phyloP scores from a whole-genome alignment of 2,888 invertebrate genomes.

The Sesia bembeciformis region DNA sequence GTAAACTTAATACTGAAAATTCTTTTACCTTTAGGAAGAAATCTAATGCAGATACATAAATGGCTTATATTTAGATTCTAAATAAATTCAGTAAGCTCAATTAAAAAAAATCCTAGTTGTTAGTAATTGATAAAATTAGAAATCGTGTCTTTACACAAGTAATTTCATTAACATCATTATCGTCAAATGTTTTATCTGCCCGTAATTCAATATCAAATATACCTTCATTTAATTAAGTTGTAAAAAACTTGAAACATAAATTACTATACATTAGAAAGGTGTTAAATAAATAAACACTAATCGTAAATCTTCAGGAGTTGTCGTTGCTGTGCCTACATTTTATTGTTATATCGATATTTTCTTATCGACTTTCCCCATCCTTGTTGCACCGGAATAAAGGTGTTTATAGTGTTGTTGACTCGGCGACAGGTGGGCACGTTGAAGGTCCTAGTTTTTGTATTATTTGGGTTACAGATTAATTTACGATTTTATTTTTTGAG shows the following conservation, averaged over 20 bases:
- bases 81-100: too few relatives aligned
- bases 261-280: neutral
- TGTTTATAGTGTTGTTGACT: constrained; percentile 34
- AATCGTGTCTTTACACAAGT: too few relatives aligned
- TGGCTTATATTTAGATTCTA: too few relatives aligned
- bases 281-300: neutral
- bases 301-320: neutral
- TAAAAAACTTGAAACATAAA: neutral
- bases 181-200: neutral
- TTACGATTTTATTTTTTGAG: neutral
- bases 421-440: constrained; percentile 32
- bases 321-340: neutral
- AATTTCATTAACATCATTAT: too few relatives aligned
- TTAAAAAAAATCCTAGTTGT: too few relatives aligned
- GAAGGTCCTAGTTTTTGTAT: constrained; percentile 21
- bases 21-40: too few relatives aligned
- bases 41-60: too few relatives aligned
- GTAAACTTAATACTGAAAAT: too few relatives aligned
- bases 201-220: neutral
- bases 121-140: too few relatives aligned
- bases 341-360: neutral
- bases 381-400: constrained; percentile 9
- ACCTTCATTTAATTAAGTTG: neutral
- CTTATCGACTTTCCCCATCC: neutral
- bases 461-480: constrained; percentile 13